Conservation (phyloP, 2,797 vertebrate genomes). For the Galagoides demidoff region DNA sequence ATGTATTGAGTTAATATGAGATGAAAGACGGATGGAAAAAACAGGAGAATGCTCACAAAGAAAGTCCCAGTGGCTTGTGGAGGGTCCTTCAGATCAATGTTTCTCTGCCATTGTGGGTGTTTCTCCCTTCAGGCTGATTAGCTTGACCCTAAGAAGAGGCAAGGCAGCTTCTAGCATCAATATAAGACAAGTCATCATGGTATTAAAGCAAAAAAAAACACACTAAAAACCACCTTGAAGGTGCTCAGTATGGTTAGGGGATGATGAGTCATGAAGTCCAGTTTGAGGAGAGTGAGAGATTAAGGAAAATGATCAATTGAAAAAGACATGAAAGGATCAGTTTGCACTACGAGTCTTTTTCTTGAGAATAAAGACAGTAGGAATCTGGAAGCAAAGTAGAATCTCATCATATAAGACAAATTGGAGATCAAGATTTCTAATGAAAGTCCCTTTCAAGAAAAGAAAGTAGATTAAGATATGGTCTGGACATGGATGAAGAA, state of each 20-base stretch:
- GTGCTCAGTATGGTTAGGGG: not conserved
- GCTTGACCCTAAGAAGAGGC: not conserved
- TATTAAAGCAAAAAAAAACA: not conserved
- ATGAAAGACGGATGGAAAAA: not conserved
- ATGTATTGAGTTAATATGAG: not conserved
- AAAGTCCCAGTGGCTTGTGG: not conserved
- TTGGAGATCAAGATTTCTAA: not conserved
- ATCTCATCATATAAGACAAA: not conserved
- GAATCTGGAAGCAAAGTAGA: not conserved
- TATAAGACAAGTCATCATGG: not conserved
- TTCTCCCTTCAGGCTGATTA: not conserved
- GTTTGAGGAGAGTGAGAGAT: not conserved
- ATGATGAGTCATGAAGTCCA: not conserved
- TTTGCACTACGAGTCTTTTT: not conserved
- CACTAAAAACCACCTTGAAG: not conserved
- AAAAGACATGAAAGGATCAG: not conserved
- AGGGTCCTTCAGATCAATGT: not conserved
- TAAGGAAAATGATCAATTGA: not conserved
- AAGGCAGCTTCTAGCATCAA: not conserved
- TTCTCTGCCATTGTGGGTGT: not conserved
- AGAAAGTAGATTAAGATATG: not conserved
- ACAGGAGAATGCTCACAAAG: not conserved
- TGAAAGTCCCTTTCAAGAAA: not conserved
- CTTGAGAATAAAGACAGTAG: not conserved
- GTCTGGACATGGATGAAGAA: not conserved